Conservation (phyloP, 2,113 vertebrate species). For the Pardalotus punctatus region DNA sequence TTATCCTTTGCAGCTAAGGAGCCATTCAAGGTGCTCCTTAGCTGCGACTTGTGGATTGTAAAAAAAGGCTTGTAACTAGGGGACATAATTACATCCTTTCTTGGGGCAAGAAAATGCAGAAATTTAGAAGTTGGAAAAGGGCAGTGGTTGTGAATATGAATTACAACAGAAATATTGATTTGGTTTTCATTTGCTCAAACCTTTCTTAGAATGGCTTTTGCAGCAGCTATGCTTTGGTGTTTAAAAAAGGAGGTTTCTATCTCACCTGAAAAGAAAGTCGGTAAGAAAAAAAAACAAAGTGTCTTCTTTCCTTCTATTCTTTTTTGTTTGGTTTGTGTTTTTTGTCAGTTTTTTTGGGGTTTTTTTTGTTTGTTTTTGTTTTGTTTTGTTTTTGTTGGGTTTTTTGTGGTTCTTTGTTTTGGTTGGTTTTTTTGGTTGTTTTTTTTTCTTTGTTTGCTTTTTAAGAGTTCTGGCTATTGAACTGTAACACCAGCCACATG, state of each 20-base stretch:
- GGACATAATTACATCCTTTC: not conserved
- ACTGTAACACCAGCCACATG: constrained; percentile 23
- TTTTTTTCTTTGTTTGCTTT: not conserved
- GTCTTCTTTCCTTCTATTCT: not conserved
- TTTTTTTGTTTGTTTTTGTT: too few species aligned
- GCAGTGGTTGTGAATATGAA: not conserved
- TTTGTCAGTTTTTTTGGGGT: too few species aligned
- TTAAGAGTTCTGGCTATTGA: constrained; percentile 8
- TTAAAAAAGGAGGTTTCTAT: not conserved
- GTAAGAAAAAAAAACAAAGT: not conserved
- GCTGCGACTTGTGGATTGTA: not conserved
- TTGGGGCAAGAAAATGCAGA: not conserved
- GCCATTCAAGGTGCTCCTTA: not conserved
- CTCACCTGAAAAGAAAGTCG: not conserved
- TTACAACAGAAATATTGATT: not conserved
- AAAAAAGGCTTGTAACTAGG: not conserved
- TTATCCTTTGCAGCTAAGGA: not conserved
- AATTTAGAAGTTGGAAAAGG: not conserved
- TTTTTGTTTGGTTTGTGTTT: too few species aligned
- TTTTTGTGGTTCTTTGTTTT: too few species aligned
- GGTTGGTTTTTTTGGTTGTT: not conserved
- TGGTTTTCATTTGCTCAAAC: not conserved
- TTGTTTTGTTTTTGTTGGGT: too few species aligned
- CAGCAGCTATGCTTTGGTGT: not conserved
- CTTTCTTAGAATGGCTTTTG: not conserved